Conservation (phyloP, 2,797 vertebrate genomes). For the Mionectes olivaceus region DNA sequence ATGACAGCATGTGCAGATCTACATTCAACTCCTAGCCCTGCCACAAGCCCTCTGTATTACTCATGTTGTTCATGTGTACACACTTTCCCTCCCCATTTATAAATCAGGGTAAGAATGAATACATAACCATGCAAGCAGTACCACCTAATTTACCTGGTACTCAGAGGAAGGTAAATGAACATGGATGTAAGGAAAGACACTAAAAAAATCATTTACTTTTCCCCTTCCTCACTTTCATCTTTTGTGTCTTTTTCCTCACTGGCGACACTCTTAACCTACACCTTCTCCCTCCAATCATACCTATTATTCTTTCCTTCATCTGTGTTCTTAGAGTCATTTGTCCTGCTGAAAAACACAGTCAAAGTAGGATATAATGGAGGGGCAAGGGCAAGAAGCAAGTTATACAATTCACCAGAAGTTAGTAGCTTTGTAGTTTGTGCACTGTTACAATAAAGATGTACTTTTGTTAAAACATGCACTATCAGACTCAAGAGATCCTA, state of each 20-base stretch:
- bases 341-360: not conserved
- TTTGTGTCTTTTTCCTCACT: not conserved
- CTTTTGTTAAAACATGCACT: not conserved
- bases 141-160: not conserved
- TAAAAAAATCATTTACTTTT: not conserved
- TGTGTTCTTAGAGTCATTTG: not conserved
- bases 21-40: not conserved
- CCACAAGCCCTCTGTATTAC: not conserved
- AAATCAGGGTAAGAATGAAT: not conserved
- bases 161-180: not conserved
- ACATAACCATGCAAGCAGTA: not conserved
- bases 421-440: not conserved
- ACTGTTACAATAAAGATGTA: not conserved
- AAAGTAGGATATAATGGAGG: not conserved
- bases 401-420: not conserved
- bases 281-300: not conserved
- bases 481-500: not conserved
- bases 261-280: not conserved
- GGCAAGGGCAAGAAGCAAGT: not conserved
- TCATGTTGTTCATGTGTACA: not conserved
- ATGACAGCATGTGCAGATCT: not conserved
- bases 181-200: not conserved
- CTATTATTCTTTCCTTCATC: not conserved
- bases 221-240: not conserved
- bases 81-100: not conserved